Evolutionary conservation across 1,140 invertebrate species (phyloP).

Genomic region (Penaeus vannamei): DNA sequence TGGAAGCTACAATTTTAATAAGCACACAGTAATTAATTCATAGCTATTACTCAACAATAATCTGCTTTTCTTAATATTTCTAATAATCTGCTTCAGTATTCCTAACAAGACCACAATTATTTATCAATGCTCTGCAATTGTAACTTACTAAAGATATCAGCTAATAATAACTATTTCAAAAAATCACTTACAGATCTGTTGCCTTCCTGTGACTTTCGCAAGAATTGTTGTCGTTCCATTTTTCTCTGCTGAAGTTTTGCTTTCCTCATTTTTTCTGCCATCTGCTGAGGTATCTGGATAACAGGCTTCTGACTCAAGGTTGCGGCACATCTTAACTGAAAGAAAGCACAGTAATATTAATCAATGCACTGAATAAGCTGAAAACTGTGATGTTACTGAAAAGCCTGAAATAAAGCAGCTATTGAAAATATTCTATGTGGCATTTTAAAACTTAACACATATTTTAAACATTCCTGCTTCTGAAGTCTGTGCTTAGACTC

Average conservation of each 20-base stretch:
- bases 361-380: too few species aligned
- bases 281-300: constrained; percentile 6
- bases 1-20: too few species aligned
- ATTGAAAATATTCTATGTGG: too few species aligned
- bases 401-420: too few species aligned
- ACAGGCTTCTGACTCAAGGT: constrained; percentile 7
- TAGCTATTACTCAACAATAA: too few species aligned
- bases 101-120: background rate
- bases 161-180: background rate
- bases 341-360: background rate
- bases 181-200: constrained; percentile 39
- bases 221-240: background rate
- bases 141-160: background rate
- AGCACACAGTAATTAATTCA: too few species aligned
- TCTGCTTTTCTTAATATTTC: background rate
- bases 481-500: too few species aligned
- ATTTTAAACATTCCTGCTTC: too few species aligned
- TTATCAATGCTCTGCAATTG: background rate
- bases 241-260: constrained; percentile 21
- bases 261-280: constrained; percentile 5
- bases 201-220: constrained; percentile 15
- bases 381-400: too few species aligned
- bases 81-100: background rate
- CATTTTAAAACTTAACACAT: too few species aligned
- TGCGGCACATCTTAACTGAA: constrained; percentile 37